Conservation (phyloP, 1,140 invertebrate species). For the Oppia nitens region DNA sequence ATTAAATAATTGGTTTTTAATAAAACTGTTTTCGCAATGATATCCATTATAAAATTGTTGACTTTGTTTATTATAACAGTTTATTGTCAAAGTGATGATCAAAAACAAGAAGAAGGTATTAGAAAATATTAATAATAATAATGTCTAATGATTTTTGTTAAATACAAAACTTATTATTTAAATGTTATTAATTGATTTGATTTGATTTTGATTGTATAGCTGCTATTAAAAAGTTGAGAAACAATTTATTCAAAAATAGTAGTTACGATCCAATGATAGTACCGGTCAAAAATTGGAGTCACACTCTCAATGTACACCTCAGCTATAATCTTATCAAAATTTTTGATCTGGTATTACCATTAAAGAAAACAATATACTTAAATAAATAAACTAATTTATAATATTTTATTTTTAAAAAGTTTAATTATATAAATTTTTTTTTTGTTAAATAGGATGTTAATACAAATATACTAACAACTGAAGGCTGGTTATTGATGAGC, state of each 20-base stretch:
- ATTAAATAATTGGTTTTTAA: no score
- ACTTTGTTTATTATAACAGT: no score
- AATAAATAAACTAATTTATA: background rate
- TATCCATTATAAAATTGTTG: no score
- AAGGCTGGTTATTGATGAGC: conserved; percentile 9
- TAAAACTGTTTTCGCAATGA: no score
- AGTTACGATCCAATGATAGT: conserved; percentile 6
- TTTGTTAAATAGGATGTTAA: background rate
- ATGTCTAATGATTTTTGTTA: no score
- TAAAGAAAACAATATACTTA: background rate
- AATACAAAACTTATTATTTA: no score
- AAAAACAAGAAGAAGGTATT: no score
- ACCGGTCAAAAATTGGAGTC: conserved; percentile 2
- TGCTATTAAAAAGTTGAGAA: conserved; percentile 2
- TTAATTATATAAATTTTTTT: background rate
- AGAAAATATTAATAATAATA: no score
- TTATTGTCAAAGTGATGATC: no score
- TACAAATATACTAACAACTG: conserved; percentile 4
- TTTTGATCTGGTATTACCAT: background rate
- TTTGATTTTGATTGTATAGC: no score
- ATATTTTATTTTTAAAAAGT: background rate
- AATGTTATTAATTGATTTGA: no score
- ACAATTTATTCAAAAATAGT: conserved; percentile 8
- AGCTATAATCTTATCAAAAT: conserved; percentile 3
- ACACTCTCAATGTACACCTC: conserved; percentile 5